Base-by-base conservation (phyloP, 2,113 vertebrate genomes). In the Rhinogobius similis region DNA sequence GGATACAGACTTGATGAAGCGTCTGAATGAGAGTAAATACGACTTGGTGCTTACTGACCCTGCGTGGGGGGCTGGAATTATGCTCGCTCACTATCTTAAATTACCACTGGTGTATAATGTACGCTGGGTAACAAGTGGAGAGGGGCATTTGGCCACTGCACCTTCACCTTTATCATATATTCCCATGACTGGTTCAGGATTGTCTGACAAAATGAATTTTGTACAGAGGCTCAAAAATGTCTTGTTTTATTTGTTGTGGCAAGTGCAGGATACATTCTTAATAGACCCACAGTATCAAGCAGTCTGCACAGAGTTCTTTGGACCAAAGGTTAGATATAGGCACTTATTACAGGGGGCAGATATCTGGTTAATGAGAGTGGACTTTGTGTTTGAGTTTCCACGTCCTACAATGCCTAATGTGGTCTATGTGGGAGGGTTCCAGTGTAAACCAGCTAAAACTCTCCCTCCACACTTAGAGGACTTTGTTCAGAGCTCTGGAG, bases 371-470 rank as follows among this genome's bases (percentile, higher is more conserved):
- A 93, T 93, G 91, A 90, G 89, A 73, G 87, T 82, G 10, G 89
- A 94, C 73, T 94, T 93, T 86, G 89, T 93, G 13, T 92, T 94
- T 62, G 92, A 92, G 73, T 93, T 89, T n/a, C 91, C 92, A 29
- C 88, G 90, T 0, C 93, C 92, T 9, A 93, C 90, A 2, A 93
- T 93, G 92, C 93, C 92, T 1, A 94, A 94, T 59, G 21, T 91
- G 0, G 52, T 92, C 12, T 93, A 93, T 23, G 77, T 93, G 0
- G 90, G 91, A 1, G 92, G 92, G 0, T 93, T 94, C 41, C 92
- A 94, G 5, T 90, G 93, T 70, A 87, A 86, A 76, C 84, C 90
- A 8, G 38, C 86, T 0, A 70, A 91, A 26, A 76, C 82, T 10
- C 87, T 94, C 7, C 85, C 91, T 21, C 56, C 59, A 36, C 65